Conservation (phyloP, 2,797 vertebrate species). For the Brotula barbata region DNA sequence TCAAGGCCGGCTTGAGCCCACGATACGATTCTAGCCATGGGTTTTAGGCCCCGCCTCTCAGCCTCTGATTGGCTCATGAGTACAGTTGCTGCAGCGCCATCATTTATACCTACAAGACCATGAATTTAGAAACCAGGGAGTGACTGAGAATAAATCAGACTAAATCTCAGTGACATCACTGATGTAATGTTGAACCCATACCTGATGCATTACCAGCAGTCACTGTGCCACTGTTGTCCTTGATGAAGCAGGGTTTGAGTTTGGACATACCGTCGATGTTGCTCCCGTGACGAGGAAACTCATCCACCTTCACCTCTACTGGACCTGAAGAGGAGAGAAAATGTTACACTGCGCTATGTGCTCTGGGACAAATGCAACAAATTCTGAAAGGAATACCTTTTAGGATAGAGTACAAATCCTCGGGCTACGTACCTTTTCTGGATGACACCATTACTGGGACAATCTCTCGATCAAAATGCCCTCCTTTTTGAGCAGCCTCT, state of each 20-base stretch:
- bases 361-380: neutral
- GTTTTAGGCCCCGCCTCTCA: conserved; percentile 79
- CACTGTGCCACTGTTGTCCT: conserved; percentile 88
- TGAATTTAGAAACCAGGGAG: neutral
- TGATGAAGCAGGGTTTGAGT: conserved; percentile 90
- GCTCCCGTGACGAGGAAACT: conserved; percentile 92
- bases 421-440: conserved; percentile 82
- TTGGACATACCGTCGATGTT: conserved; percentile 84
- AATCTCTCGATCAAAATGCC: conserved; percentile 91
- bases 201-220: conserved; percentile 95
- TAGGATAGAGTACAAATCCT: neutral
- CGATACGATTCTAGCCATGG: conserved; percentile 86
- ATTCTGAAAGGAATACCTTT: neutral
- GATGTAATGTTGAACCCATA: conserved; percentile 46
- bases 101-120: conserved; percentile 85
- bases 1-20: conserved; percentile 93
- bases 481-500: conserved; percentile 90
- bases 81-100: conserved; percentile 92
- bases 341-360: neutral
- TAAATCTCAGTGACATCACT: neutral
- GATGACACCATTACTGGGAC: conserved; percentile 87
- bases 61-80: conserved; percentile 93
- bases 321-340: conserved; percentile 74
- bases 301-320: conserved; percentile 87
- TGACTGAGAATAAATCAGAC: neutral